phyloP scores from a whole-genome alignment of 2,888 invertebrate genomes.

The Halictus quadricinctus region DNA sequence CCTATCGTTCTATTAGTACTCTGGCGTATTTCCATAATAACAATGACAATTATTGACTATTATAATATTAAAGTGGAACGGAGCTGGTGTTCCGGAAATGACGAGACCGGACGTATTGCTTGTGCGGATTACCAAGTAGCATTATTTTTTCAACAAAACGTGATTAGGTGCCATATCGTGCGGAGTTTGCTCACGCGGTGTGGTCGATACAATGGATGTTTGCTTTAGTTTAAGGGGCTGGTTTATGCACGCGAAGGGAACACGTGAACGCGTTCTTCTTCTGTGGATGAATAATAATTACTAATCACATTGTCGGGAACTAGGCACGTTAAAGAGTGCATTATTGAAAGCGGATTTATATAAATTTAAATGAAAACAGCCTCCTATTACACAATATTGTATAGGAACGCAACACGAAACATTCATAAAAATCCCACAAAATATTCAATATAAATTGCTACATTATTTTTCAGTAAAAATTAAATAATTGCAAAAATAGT shows the following conservation, averaged over 20 bases:
- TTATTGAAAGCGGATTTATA: not conserved
- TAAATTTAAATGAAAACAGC: not conserved
- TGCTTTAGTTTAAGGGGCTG: not conserved
- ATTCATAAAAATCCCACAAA: not conserved
- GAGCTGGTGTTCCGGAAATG: not conserved
- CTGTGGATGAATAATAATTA: not conserved
- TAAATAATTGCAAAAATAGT: not conserved
- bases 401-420: not conserved
- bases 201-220: not conserved
- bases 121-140: not conserved
- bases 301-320: not conserved
- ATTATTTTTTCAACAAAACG: slow-evolving; percentile 10
- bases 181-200: not conserved
- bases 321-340: not conserved
- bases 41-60: not conserved
- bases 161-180: slow-evolving; percentile 18
- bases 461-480: not conserved
- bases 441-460: not conserved
- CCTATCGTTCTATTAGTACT: not conserved
- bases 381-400: not conserved
- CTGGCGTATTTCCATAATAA: slow-evolving; percentile 1
- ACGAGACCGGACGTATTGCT: not conserved
- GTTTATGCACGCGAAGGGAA: not conserved
- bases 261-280: not conserved
- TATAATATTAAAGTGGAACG: not conserved